Evolutionary conservation across 2,797 vertebrate species (phyloP).

Genomic region (Aldrovandia affinis): DNA sequence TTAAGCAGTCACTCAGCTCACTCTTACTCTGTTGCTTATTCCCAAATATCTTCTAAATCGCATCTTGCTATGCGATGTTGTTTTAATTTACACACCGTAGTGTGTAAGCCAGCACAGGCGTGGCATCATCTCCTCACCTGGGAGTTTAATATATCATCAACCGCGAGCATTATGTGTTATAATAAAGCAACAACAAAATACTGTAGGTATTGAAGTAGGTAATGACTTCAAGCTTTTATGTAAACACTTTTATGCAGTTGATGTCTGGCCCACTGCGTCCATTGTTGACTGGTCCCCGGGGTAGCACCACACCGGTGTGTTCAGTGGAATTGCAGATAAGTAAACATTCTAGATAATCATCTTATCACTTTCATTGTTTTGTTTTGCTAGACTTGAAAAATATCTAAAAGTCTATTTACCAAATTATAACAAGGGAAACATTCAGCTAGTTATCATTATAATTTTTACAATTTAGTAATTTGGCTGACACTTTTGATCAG

Average conservation of each 20-base stretch:
- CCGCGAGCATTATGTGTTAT: neutral
- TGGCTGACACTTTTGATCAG: no score
- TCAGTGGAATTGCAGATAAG: no score
- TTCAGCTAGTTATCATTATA: no score
- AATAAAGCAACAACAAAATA: constrained; percentile 16
- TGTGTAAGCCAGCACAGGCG: neutral
- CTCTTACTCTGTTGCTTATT: neutral
- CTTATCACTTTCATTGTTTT: no score
- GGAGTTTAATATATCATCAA: constrained; percentile 17
- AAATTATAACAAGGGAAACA: no score
- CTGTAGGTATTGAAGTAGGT: no score
- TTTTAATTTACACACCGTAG: neutral
- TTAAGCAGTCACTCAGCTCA: neutral
- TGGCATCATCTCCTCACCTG: neutral
- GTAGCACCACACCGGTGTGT: no score
- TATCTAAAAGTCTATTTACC: no score
- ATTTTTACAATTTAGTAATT: no score
- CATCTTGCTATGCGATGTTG: neutral
- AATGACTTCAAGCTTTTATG: constrained; percentile 17
- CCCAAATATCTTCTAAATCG: neutral
- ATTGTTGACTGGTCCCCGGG: no score
- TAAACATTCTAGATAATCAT: no score
- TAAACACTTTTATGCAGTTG: constrained; percentile 1
- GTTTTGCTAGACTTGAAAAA: no score
- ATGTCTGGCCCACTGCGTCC: neutral